A percentile compares a stretch with the other conserved stretches of the same genome.
phyloP scores from a whole-genome alignment of 2,113 vertebrate species.

The Electrona antarctica region DNA sequence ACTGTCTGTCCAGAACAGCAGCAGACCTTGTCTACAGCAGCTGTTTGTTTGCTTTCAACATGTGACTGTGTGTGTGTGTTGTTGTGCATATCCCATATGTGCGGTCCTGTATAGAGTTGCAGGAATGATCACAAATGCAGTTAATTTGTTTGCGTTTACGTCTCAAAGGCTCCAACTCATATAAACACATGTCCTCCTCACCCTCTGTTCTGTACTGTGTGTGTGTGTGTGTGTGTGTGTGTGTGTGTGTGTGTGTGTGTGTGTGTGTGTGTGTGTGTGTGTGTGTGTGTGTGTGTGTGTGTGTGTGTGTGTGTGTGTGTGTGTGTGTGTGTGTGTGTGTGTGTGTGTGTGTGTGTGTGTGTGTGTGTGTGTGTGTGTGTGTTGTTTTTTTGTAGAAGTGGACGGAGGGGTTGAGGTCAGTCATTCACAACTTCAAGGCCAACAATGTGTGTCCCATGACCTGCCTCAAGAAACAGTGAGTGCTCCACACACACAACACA shows the following conservation, averaged over 20 bases:
- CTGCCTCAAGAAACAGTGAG: constrained; percentile 99
- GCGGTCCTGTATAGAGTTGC: too few species aligned
- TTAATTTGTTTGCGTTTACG: too few species aligned
- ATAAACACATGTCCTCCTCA: too few species aligned
- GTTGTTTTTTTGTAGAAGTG: constrained; percentile 85
- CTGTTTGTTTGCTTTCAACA: constrained; percentile 28
- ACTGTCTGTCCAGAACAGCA: not conserved
- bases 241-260: constrained; percentile 1
- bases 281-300: not conserved
- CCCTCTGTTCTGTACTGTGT: not conserved
- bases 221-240: constrained; percentile 1
- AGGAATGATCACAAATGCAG: too few species aligned
- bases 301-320: constrained; percentile 3
- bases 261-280: constrained; percentile 10
- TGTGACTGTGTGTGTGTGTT: not conserved
- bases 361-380: constrained; percentile 3
- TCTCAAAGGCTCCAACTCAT: too few species aligned
- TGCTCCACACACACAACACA: constrained; percentile 25
- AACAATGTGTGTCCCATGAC: constrained; percentile 99
- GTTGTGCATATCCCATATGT: too few species aligned
- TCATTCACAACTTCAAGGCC: constrained; percentile 97
- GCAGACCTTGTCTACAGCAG: not conserved
- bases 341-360: not conserved
- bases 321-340: not conserved
- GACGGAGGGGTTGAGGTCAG: constrained; percentile 92